These are phyloP conservation scores for Enteromius fasciolatus DNA, from an alignment of 2,797 vertebrate genomes.

Conservation along the genomic window DNA sequence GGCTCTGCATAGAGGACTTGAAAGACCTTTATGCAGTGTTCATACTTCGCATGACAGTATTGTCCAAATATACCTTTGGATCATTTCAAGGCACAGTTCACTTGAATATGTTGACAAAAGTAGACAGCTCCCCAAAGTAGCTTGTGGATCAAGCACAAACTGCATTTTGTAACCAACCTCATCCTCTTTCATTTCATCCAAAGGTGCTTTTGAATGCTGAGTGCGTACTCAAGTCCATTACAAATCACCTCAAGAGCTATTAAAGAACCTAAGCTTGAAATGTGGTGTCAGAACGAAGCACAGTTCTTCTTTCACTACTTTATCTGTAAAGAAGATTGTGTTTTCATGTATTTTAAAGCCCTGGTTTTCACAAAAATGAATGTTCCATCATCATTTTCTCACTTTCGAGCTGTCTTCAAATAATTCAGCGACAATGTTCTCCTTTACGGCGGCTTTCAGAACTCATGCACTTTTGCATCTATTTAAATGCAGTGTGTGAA, in stretches of 20 bases:
- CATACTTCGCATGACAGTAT: conserved; percentile 21
- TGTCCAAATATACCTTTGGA: conserved; percentile 24
- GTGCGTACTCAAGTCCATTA: conserved; percentile 7
- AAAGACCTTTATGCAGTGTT: neutral
- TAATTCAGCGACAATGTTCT: neutral
- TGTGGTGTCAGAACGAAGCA: conserved; percentile 5
- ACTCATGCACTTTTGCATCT: neutral
- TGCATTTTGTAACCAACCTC: conserved; percentile 16
- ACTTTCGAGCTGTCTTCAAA: neutral
- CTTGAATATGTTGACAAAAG: conserved; percentile 11
- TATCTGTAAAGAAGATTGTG: neutral
- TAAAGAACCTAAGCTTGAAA: conserved; percentile 20
- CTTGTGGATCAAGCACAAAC: conserved; percentile 15
- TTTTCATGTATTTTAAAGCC: neutral
- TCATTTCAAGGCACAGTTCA: conserved; percentile 16
- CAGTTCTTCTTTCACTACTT: neutral
- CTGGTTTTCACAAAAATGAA: neutral
- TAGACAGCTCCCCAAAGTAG: conserved; percentile 13
- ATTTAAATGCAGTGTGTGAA: neutral
- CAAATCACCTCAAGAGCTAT: conserved; percentile 19
- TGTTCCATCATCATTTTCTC: neutral
- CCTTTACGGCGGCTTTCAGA: neutral
- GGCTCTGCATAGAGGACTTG: neutral
- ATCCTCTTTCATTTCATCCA: conserved; percentile 13
- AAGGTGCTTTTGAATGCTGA: conserved; percentile 25